These are phyloP conservation scores for Poeciliopsis turrubarensis DNA, from an alignment of 2,113 vertebrate species.

Conservation along the genomic window DNA sequence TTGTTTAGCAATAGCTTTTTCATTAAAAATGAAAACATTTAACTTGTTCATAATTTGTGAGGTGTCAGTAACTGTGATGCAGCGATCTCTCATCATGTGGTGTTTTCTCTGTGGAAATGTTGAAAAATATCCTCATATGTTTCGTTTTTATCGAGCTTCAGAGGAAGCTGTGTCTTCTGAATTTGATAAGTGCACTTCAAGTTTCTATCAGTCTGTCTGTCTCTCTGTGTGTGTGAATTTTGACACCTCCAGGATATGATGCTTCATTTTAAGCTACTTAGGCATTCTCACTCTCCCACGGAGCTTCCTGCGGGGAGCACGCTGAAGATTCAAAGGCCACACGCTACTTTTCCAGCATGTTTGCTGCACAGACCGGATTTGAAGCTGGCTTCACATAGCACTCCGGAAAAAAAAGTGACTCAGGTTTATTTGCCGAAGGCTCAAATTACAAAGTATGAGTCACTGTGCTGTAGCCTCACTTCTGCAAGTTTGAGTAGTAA, in stretches of 20 bases:
- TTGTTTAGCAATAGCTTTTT: background rate
- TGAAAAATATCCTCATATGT: slow-evolving; percentile 16
- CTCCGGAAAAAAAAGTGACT: background rate
- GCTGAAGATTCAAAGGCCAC: slow-evolving; percentile 18
- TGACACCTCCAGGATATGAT: slow-evolving; percentile 37
- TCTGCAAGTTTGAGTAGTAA: slow-evolving; percentile 27
- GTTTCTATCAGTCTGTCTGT: slow-evolving; percentile 13
- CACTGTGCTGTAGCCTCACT: slow-evolving; percentile 26
- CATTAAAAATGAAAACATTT: background rate
- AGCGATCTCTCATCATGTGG: background rate
- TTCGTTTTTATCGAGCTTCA: background rate
- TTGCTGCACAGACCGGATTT: slow-evolving; percentile 21
- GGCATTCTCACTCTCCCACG: slow-evolving; percentile 16
- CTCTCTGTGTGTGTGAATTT: slow-evolving; percentile 5
- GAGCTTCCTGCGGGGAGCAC: slow-evolving; percentile 16
- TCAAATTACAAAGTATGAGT: slow-evolving; percentile 32
- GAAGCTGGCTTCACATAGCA: slow-evolving; percentile 7
- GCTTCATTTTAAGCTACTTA: slow-evolving; percentile 39
- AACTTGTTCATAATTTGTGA: background rate
- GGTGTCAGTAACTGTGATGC: background rate
- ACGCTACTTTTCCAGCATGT: slow-evolving; percentile 11
- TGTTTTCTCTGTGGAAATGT: background rate
- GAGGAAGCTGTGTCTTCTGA: slow-evolving; percentile 18
- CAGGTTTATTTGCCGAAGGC: slow-evolving; percentile 34
- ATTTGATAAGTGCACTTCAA: slow-evolving; percentile 28